Conservation (phyloP, 1,140 invertebrate genomes). For the Drosophila kohkoa region DNA sequence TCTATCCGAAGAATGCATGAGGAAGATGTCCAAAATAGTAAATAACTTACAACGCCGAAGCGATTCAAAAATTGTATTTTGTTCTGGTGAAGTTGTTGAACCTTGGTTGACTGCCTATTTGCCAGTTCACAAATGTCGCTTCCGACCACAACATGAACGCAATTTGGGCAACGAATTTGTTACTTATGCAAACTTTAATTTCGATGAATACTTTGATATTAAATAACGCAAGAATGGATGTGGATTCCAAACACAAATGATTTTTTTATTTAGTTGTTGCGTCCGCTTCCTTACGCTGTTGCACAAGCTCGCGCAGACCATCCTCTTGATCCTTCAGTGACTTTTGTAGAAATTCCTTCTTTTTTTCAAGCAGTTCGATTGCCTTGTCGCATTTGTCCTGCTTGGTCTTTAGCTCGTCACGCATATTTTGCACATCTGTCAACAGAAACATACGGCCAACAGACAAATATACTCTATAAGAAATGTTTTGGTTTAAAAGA, state of each 20-base stretch:
- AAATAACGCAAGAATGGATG: constrained; percentile 58
- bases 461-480: constrained; percentile 75
- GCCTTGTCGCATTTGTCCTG: constrained; percentile 83
- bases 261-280: constrained; percentile 54
- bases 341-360: constrained; percentile 79
- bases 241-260: constrained; percentile 11
- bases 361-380: constrained; percentile 76
- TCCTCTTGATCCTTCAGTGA: constrained; percentile 83
- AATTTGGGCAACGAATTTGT: constrained; percentile 97
- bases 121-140: constrained; percentile 88
- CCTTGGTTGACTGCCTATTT: constrained; percentile 89
- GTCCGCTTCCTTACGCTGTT: constrained; percentile 80
- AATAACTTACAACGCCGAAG: constrained; percentile 89
- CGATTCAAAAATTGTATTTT: constrained; percentile 91
- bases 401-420: constrained; percentile 71
- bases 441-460: constrained; percentile 84
- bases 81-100: constrained; percentile 94
- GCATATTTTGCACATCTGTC: constrained; percentile 79
- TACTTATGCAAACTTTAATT: constrained; percentile 95
- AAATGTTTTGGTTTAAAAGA: not conserved
- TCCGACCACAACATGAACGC: constrained; percentile 93
- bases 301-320: constrained; percentile 78
- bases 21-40: constrained; percentile 93
- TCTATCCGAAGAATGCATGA: constrained; percentile 95
- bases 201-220: constrained; percentile 85